Conservation (phyloP, 2,113 vertebrate genomes). For the Machaerirhynchus nigripectus region DNA sequence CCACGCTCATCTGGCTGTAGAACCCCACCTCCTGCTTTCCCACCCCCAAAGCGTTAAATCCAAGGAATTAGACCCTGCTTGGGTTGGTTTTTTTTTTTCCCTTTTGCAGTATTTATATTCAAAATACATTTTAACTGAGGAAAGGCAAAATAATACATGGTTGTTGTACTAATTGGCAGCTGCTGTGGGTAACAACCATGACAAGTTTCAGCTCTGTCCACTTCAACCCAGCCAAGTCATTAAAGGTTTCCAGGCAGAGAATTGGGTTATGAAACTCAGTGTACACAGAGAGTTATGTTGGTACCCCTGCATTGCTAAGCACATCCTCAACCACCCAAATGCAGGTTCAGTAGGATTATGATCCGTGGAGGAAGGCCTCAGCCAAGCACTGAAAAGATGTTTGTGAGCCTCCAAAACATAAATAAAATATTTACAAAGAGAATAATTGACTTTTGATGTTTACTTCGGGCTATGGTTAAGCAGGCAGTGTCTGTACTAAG, state of each 20-base stretch:
- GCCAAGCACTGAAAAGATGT: slow-evolving; percentile 31
- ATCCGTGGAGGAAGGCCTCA: not conserved
- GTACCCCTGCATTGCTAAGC: not conserved
- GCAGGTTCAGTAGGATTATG: slow-evolving; percentile 13
- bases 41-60: not conserved
- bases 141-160: slow-evolving; percentile 44
- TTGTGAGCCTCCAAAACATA: slow-evolving; percentile 42
- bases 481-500: slow-evolving; percentile 44
- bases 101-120: slow-evolving; percentile 12
- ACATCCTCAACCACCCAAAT: not conserved
- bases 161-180: slow-evolving; percentile 55
- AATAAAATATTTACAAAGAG: slow-evolving; percentile 64
- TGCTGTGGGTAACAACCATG: slow-evolving; percentile 48
- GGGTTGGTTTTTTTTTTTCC: not conserved
- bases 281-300: not conserved
- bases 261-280: not conserved
- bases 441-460: slow-evolving; percentile 66
- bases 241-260: slow-evolving; percentile 36
- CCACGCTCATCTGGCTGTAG: not conserved
- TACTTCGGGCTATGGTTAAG: slow-evolving; percentile 59
- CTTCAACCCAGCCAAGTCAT: slow-evolving; percentile 28
- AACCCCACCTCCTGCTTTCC: not conserved
- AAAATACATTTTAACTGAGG: slow-evolving; percentile 43
- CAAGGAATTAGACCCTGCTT: not conserved
- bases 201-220: slow-evolving; percentile 57